Evolutionary conservation across 2,113 vertebrate species (phyloP).

Genomic region (Eurystomus gularis): DNA sequence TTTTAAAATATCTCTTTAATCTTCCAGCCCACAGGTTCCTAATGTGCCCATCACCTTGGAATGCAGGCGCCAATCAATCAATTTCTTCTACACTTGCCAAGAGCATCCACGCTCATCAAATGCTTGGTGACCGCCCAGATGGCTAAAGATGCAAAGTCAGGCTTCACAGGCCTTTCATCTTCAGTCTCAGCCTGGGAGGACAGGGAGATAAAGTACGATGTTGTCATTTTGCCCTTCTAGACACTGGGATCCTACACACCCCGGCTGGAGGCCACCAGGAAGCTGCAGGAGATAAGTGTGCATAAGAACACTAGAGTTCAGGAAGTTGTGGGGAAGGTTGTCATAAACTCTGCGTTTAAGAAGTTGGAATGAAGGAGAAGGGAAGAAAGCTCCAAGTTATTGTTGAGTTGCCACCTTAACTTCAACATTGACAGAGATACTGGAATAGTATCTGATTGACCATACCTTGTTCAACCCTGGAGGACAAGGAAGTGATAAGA

Average conservation of each 20-base stretch:
- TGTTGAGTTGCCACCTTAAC: background rate
- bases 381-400: background rate
- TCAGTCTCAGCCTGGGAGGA: background rate
- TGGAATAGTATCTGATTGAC: background rate
- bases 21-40: background rate
- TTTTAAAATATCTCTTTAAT: background rate
- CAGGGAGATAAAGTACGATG: background rate
- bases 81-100: background rate
- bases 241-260: too few relatives aligned
- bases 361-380: background rate
- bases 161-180: background rate
- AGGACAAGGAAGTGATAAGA: constrained; percentile 12
- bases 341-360: background rate
- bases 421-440: background rate
- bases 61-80: background rate
- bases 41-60: background rate
- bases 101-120: background rate
- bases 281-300: background rate
- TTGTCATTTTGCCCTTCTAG: background rate
- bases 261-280: background rate
- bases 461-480: background rate
- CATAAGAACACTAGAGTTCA: background rate
- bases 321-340: background rate
- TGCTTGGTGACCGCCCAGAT: background rate
- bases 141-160: background rate